A percentile compares a stretch with the other conserved stretches of the same genome.
Evolutionary conservation across 2,797 vertebrate species (phyloP).

Genomic region (Peromyscus nudipes): DNA sequence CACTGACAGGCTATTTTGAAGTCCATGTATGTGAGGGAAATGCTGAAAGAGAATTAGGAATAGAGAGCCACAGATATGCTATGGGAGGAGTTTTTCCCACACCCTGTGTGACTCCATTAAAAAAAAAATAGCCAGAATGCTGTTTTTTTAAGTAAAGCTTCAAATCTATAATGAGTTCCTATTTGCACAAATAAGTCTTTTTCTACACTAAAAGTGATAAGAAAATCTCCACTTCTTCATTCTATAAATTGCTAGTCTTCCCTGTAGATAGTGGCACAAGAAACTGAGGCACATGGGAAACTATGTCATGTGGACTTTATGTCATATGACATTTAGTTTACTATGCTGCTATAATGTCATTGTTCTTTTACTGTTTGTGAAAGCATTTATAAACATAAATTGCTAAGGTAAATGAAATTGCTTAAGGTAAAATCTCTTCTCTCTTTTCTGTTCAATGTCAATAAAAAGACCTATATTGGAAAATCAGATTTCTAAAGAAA

Average conservation of each 20-base stretch:
- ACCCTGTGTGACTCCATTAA: neutral
- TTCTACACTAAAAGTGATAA: neutral
- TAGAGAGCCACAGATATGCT: rapidly evolving
- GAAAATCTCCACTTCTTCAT: neutral
- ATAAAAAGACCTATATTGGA: neutral
- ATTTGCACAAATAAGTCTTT: neutral
- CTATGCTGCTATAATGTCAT: neutral
- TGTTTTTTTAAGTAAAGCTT: neutral
- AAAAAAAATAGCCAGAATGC: neutral
- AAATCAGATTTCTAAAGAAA: neutral
- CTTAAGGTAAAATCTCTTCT: neutral
- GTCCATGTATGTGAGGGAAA: neutral
- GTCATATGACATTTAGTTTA: neutral
- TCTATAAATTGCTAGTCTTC: neutral
- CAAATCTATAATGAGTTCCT: neutral
- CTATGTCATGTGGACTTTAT: neutral
- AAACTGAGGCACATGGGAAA: neutral
- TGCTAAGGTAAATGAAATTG: neutral
- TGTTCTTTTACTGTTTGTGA: neutral
- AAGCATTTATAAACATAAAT: neutral
- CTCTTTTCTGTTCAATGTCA: neutral
- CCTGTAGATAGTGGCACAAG: neutral
- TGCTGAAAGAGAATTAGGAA: neutral
- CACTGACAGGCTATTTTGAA: neutral
- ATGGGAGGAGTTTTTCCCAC: rapidly evolving